Base-by-base conservation (phyloP, 2,113 vertebrate species). In the Leuciscus idus region DNA sequence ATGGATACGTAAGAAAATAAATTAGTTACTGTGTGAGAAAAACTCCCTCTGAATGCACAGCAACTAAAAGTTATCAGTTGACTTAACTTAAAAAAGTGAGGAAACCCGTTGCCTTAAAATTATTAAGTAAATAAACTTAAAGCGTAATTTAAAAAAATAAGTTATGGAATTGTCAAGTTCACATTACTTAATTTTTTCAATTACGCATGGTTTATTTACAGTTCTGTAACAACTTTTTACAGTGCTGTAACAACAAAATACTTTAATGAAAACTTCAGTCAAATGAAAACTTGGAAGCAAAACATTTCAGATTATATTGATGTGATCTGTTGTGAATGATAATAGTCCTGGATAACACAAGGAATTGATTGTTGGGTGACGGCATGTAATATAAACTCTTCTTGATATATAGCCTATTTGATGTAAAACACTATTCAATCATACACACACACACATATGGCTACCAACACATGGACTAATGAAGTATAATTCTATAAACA, bases 301-400 rank as follows among this genome's bases (percentile, higher is more conserved):
- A 70, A 21, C 17, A 39, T 72, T 73, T 57, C 3, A n/a, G 10
- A 30, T 52, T 17, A 19, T 52, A 77, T 77, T 33, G 26, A 33
- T 19, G 26, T 23, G 43, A 75, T 11, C 26, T 79, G 15, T 57
- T 55, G 17, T n/a, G 28, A 82, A 85, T 52, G 48, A 88, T 73
- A 36, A 76, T 66, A 43, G 68, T 77, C 66, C 43, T 30, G 28
- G 73, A 79, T 57, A 77, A 57, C 46, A 85, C 83, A 85, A 55
- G 80, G 74, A 57, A 64, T 76, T 75, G 80, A 82, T 81, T 84
- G 85, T 87, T 59, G 48, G 33, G 50, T 80, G 46, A 79, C 23
- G 68, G 52, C 28, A 84, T 36, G 66, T 70, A 36, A 19, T 21
- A 3, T 17, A 39, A 36, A 21, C 19, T 70, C 4, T 39, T 70